Evolutionary conservation across 2,113 vertebrate genomes (phyloP).

Genomic region (Lepus timidus): DNA sequence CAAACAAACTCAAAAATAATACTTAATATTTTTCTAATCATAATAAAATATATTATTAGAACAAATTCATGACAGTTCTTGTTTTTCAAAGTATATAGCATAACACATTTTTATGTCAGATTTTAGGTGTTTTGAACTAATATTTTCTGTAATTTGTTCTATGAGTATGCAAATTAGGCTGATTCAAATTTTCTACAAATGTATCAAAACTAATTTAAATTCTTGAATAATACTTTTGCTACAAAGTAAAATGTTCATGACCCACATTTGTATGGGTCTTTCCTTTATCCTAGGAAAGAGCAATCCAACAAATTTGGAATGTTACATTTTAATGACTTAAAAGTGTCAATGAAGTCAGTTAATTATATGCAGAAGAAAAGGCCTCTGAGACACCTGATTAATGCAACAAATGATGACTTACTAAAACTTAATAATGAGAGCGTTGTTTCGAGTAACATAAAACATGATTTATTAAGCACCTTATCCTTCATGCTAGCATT

Average conservation of each 20-base stretch:
- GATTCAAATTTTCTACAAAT: slow-evolving; percentile 81
- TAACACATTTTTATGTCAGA: slow-evolving; percentile 75
- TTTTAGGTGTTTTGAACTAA: slow-evolving; percentile 77
- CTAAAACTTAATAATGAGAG: slow-evolving; percentile 57
- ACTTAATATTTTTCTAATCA: slow-evolving; percentile 74
- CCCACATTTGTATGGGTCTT: slow-evolving; percentile 50
- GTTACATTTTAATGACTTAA: slow-evolving; percentile 67
- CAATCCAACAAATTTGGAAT: slow-evolving; percentile 68
- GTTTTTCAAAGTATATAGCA: slow-evolving; percentile 78
- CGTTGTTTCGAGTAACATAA: slow-evolving; percentile 67
- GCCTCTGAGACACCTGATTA: slow-evolving; percentile 62
- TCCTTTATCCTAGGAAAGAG: slow-evolving; percentile 29
- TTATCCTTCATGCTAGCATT: slow-evolving; percentile 63
- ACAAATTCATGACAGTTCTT: slow-evolving; percentile 77
- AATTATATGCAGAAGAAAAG: slow-evolving; percentile 66
- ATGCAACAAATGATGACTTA: slow-evolving; percentile 42
- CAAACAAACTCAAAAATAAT: slow-evolving; percentile 64
- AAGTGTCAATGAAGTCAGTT: slow-evolving; percentile 53
- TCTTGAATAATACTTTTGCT: slow-evolving; percentile 70
- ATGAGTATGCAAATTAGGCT: slow-evolving; percentile 78
- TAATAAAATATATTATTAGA: slow-evolving; percentile 76
- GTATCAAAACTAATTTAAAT: slow-evolving; percentile 74
- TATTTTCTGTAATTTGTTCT: slow-evolving; percentile 81
- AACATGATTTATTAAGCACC: slow-evolving; percentile 70
- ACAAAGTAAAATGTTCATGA: slow-evolving; percentile 46